Evolutionary conservation across 2,797 vertebrate species (phyloP).

Genomic region (Numenius phaeopus): DNA sequence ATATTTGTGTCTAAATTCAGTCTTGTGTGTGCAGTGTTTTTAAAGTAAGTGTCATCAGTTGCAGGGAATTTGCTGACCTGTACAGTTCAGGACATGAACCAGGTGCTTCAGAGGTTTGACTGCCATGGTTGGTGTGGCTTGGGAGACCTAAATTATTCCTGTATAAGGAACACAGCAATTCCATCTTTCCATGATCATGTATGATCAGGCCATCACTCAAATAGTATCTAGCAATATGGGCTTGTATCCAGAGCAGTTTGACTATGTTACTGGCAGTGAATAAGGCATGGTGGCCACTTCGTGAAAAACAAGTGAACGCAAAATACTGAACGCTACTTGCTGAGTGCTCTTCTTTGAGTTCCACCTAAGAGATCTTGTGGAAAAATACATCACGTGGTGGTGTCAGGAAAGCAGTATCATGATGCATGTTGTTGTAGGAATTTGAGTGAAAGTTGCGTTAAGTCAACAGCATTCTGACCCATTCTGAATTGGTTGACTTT

Average conservation of each 20-base stretch:
- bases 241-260: neutral
- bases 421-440: neutral
- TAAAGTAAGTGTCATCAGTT: neutral
- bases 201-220: neutral
- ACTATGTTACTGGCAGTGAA: neutral
- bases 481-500: neutral
- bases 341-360: neutral
- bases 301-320: neutral
- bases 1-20: neutral
- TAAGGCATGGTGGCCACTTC: neutral
- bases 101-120: neutral
- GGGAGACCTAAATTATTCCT: neutral
- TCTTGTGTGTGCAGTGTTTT: neutral
- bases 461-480: neutral
- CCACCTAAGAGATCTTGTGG: neutral
- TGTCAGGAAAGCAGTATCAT: neutral
- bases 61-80: neutral
- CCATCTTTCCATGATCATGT: fast-evolving
- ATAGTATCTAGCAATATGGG: neutral
- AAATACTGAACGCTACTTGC: neutral
- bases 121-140: neutral
- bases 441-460: neutral
- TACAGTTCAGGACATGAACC: neutral
- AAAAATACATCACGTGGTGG: neutral
- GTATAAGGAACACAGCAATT: neutral